Percentiles rank a stretch among this genome's conserved stretches.
phyloP scores from a whole-genome alignment of 2,797 vertebrate species.

The Gephyroberyx darwinii region DNA sequence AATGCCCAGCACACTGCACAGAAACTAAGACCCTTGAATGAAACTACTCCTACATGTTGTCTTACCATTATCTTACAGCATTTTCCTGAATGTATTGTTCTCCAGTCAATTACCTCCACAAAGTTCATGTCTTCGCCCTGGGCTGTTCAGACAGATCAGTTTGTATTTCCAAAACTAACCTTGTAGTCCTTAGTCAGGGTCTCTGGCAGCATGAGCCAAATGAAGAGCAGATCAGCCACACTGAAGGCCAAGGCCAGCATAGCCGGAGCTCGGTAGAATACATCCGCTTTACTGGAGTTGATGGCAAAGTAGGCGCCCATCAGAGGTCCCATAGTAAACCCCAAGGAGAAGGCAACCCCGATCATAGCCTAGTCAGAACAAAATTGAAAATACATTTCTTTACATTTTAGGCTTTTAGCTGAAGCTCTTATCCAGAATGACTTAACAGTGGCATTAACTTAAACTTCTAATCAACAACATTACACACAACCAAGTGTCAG shows the following conservation, averaged over 20 bases:
- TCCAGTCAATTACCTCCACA: neutral
- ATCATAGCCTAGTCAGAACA: conserved; percentile 88
- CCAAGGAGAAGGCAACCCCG: conserved; percentile 94
- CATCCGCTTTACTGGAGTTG: conserved; percentile 72
- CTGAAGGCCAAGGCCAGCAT: conserved; percentile 87
- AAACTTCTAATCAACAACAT: too few species aligned
- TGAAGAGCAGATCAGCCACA: conserved; percentile 85
- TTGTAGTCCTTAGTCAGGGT: conserved; percentile 86
- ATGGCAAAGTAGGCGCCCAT: conserved; percentile 90
- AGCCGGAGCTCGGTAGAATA: conserved; percentile 86
- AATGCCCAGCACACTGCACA: neutral
- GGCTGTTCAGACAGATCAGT: neutral
- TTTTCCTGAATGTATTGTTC: too few species aligned
- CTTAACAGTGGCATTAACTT: neutral
- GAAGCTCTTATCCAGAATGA: neutral
- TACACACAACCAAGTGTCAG: neutral
- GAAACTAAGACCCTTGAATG: neutral
- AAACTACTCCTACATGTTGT: neutral
- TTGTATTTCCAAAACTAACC: conserved; percentile 76
- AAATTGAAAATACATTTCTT: neutral
- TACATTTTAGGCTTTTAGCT: neutral
- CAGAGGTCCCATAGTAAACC: conserved; percentile 94
- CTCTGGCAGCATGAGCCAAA: conserved; percentile 91
- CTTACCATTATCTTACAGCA: neutral
- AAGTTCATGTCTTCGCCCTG: too few species aligned